Evolutionary conservation across 2,113 vertebrate genomes (phyloP).

Genomic region (Rhineura floridana): DNA sequence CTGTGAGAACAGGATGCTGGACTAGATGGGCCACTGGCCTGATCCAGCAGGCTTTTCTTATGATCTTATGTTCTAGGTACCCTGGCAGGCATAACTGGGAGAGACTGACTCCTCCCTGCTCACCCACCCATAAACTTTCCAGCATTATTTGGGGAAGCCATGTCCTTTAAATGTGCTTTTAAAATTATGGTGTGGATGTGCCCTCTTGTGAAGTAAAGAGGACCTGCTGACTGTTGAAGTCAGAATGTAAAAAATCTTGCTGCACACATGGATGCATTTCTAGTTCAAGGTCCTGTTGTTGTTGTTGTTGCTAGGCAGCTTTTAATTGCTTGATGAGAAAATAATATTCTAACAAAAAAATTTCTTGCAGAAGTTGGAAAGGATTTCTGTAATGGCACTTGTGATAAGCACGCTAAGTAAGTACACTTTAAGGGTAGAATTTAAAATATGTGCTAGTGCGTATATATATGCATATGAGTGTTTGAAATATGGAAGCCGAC

Average conservation of each 20-base stretch:
- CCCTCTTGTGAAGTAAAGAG: neutral
- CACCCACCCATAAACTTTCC: too few species aligned
- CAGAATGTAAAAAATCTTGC: neutral
- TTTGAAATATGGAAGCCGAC: neutral
- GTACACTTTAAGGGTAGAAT: constrained; percentile 53
- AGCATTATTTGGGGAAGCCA: too few species aligned
- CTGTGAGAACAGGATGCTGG: too few species aligned
- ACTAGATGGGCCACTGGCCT: too few species aligned
- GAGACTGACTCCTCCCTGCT: too few species aligned
- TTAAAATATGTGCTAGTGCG: neutral
- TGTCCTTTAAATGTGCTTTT: too few species aligned
- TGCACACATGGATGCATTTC: neutral
- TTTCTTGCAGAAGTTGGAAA: constrained; percentile 77
- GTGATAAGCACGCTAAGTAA: constrained; percentile 89
- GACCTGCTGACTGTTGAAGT: neutral
- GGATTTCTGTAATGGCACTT: constrained; percentile 83
- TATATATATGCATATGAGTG: neutral
- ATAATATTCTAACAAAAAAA: neutral
- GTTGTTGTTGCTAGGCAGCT: neutral
- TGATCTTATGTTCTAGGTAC: too few species aligned
- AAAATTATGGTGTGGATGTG: too few species aligned
- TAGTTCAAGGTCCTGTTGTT: neutral
- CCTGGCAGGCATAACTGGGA: too few species aligned
- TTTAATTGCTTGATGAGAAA: neutral
- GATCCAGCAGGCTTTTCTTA: too few species aligned